These are phyloP conservation scores for Fragum whitleyi DNA, from an alignment of 2,888 invertebrate species.

Conservation along the genomic window DNA sequence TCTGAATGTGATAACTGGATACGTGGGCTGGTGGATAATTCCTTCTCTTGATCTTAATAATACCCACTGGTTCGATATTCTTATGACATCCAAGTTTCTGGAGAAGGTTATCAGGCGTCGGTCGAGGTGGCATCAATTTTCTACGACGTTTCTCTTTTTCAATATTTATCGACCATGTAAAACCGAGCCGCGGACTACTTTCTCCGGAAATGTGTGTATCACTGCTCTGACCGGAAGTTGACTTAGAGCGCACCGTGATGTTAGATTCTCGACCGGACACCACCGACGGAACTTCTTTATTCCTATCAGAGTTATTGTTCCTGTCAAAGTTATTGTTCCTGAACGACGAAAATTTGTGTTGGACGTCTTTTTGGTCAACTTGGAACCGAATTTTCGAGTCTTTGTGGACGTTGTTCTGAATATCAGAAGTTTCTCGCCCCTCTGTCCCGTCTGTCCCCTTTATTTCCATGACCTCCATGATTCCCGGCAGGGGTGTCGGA, in stretches of 20 bases:
- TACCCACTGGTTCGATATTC: conserved; percentile 22
- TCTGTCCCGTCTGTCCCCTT: neutral
- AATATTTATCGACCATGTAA: conserved; percentile 50
- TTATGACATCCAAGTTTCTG: conserved; percentile 44
- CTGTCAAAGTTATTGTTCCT: neutral
- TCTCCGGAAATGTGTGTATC: conserved; percentile 4
- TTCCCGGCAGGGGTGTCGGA: neutral
- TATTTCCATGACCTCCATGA: neutral
- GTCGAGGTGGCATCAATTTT: conserved; percentile 22
- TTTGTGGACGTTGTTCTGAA: neutral
- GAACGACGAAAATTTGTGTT: neutral
- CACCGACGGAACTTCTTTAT: neutral
- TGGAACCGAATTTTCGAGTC: neutral
- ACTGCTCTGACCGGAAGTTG: conserved; percentile 13
- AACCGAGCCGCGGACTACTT: conserved; percentile 37
- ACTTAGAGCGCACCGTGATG: neutral
- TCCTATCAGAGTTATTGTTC: neutral
- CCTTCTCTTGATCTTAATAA: conserved; percentile 30
- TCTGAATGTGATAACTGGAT: conserved; percentile 35
- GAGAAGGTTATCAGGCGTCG: conserved; percentile 31
- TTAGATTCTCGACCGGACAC: neutral
- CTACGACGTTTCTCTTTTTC: conserved; percentile 3
- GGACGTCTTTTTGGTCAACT: neutral
- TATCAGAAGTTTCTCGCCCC: neutral
- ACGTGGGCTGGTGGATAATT: conserved; percentile 5